A percentile compares a stretch with the other conserved stretches of the same genome.
phyloP scores from a whole-genome alignment of 2,888 invertebrate species.

The Cataglyphis cursor region DNA sequence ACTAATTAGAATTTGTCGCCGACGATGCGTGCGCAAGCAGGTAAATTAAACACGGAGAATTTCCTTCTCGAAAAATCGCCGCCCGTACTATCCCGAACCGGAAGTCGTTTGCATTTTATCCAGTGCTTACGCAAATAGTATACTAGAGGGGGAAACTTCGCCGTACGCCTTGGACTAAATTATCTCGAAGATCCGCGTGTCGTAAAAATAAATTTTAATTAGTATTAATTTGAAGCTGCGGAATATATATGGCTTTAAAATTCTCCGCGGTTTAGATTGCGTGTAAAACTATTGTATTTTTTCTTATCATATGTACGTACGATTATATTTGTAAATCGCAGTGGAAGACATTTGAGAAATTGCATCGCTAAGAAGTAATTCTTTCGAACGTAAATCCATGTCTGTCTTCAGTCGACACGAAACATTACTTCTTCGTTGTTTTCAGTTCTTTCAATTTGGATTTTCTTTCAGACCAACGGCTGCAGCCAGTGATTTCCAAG shows the following conservation, averaged over 20 bases:
- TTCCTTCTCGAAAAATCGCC: constrained; percentile 29
- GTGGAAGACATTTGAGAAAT: not conserved
- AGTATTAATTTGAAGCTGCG: constrained; percentile 21
- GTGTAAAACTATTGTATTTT: not conserved
- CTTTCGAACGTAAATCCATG: not conserved
- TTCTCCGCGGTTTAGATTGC: not conserved
- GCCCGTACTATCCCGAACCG: not conserved
- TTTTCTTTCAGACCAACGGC: constrained; percentile 46
- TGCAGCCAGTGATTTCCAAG: constrained; percentile 31
- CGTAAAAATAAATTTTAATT: constrained; percentile 42
- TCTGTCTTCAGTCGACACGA: not conserved
- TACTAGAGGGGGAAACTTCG: constrained; percentile 27
- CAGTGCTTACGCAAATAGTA: constrained; percentile 28
- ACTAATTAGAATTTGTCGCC: constrained; percentile 81
- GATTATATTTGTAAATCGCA: not conserved
- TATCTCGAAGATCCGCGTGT: not conserved
- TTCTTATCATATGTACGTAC: not conserved
- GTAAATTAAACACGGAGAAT: constrained; percentile 58
- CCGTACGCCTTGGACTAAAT: constrained; percentile 17
- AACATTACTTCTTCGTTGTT: constrained; percentile 28
- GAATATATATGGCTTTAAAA: not conserved
- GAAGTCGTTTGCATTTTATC: constrained; percentile 11
- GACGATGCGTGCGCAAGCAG: constrained; percentile 74
- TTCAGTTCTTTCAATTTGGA: constrained; percentile 39
- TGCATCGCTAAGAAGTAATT: not conserved